Percentiles rank a stretch among this genome's conserved stretches.
phyloP scores from a whole-genome alignment of 2,113 vertebrate genomes.

The Alces alces region DNA sequence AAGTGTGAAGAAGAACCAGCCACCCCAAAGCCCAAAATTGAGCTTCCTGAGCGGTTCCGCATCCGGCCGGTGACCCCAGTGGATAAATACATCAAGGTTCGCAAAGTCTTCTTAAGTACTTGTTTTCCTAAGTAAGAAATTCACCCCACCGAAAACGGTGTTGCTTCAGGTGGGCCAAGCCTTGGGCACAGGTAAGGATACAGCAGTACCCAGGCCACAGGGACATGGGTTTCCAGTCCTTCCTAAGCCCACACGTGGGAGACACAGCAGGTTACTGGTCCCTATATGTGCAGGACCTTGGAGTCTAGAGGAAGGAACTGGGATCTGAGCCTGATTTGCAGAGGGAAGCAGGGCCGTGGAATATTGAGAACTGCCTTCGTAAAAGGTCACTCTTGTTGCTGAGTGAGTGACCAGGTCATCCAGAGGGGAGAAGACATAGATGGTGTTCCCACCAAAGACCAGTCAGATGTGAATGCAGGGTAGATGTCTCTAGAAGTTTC shows the following conservation, averaged over 20 bases:
- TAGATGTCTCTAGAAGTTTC: not conserved
- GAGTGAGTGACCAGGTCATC: accelerated
- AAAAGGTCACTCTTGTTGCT: not conserved
- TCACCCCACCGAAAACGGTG: accelerated
- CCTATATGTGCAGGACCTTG: accelerated
- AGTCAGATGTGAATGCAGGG: accelerated
- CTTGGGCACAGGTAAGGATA: not conserved
- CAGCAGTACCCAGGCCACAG: accelerated
- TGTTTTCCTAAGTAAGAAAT: not conserved
- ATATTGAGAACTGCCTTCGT: too few relatives aligned
- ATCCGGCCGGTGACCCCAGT: slow-evolving; percentile 80
- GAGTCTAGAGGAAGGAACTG: not conserved
- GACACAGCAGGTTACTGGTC: accelerated
- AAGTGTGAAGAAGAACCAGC: slow-evolving; percentile 53
- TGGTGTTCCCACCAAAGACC: not conserved
- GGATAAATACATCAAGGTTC: slow-evolving; percentile 83
- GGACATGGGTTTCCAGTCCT: accelerated
- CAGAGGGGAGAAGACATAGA: too few relatives aligned
- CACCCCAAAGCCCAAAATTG: slow-evolving; percentile 63
- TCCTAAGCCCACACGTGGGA: not conserved
- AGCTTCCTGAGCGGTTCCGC: slow-evolving; percentile 77
- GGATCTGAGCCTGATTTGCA: not conserved
- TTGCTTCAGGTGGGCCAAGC: not conserved
- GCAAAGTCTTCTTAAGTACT: slow-evolving; percentile 36
- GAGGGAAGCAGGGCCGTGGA: not conserved